Base-by-base conservation (phyloP, 2,888 invertebrate species). In the Rhaphigaster nebulosa region DNA sequence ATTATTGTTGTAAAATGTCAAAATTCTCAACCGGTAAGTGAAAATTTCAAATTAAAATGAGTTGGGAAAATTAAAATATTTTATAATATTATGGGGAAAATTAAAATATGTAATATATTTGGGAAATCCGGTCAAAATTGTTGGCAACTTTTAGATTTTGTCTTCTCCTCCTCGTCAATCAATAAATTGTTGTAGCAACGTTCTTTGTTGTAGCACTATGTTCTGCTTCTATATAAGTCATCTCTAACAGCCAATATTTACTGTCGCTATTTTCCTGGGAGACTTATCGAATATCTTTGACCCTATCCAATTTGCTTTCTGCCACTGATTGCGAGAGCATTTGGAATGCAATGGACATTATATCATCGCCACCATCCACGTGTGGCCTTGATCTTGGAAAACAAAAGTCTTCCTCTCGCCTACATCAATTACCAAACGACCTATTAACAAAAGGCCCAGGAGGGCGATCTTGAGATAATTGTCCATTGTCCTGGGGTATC, bases 341-440 rank as follows among this genome's bases (percentile, higher is more conserved):
- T 34, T 18, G 20, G 8, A 38, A 18, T 20, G 38, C 6, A 76
- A 38, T 76, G 20, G 38, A 34, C 23, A 76, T 76, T 76, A 76
- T 76, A 76, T 76, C 70, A 38, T 20, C 1, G 70, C 70, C 15
- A 18, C 70, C 18, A 84, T 84, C 45, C 84, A 84, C 5, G 23
- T 84, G n/a, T 4, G 84, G 26, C 84, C 84, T 84, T 84, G 84
- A 84, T 84, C 84, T 84, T 84, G 84, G 84, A 84, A 84, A 84
- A 84, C 41, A 84, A 84, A 84, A 84, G 84, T 84, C 84, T 84
- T 84, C 84, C 84, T 84, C 84, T n/a, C 84, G 84, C n/a, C 84
- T 41, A 84, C 84, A 45, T n/a, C 45, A 84, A 84, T 84, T 45
- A 84, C 45, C 18, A n/a, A 45, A 10, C 45, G 45, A 84, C 45